Base-by-base conservation (phyloP, 2,113 vertebrate species). In the Hippocampus abdominalis region DNA sequence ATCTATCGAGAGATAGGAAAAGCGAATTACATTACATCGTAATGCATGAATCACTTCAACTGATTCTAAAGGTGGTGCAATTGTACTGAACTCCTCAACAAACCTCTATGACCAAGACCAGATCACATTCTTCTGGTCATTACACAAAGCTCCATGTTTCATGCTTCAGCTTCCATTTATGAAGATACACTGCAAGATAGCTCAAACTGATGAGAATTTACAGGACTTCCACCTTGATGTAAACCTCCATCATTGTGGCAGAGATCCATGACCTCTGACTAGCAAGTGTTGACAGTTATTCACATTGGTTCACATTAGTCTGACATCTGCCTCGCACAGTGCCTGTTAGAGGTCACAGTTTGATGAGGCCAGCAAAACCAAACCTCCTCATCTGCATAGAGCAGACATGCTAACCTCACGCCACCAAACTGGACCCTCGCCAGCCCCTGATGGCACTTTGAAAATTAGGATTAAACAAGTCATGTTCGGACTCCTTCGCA, bases 361-460 rank as follows among this genome's bases (percentile, higher is more conserved):
- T 64, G 39, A 64, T 44, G 39, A 64, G 62, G 39, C 21, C 62
- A 64, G 62, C 39, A 64, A 64, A 44, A 64, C 21, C 62, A 64
- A 44, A 64, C 39, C 21, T 62, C 60, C 8, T 63, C 32, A 63
- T 63, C 12, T 63, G 61, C 36, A 63, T 40, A 63, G 20, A 63
- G 32, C 61, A 63, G 20, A n/a, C 20, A 63, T 63, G 39, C 36
- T 40, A 63, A 63, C 32, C 36, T 21, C 18, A 42, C 20, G 5
- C 11, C 61, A 10, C 61, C 36, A 42, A 63, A 40, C 36, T 63
- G 61, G 57, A 32, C 3, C 57, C 57, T 60, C 8, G 27, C 57
- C 57, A 60, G 57, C 57, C 15, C 27, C 57, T 32, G 57, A 32
- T 60, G 57, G 57, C 13, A 60, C 16, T 60, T 60, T 60, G 25